Evolutionary conservation across 2,113 vertebrate genomes (phyloP).

Genomic region (Apteryx owenii): DNA sequence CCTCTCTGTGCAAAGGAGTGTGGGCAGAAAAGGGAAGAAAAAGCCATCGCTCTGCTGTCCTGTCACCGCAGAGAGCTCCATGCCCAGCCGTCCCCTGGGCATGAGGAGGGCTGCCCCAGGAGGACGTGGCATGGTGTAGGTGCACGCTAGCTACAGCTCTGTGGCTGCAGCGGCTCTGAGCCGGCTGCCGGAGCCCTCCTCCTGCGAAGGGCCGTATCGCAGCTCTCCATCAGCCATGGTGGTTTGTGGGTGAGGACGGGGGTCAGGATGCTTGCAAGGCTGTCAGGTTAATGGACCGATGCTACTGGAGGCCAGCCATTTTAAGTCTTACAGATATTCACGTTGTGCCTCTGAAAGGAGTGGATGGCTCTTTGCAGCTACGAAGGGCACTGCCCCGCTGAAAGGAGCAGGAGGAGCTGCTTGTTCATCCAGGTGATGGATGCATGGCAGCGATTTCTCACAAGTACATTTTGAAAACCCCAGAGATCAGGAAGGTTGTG

Average conservation of each 20-base stretch:
- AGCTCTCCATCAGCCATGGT: fast-evolving
- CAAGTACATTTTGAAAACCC: background rate
- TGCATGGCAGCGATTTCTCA: fast-evolving
- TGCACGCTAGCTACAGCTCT: background rate
- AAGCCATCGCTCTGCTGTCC: background rate
- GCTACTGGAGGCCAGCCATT: background rate
- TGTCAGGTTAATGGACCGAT: background rate
- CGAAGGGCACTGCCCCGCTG: background rate
- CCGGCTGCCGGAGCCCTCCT: background rate
- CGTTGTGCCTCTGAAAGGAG: fast-evolving
- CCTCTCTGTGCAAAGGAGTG: no score
- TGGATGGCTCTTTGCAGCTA: fast-evolving
- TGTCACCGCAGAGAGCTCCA: background rate
- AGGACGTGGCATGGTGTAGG: background rate
- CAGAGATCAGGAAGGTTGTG: background rate
- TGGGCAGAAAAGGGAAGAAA: no score
- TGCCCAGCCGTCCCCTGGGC: background rate
- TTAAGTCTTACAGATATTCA: fast-evolving
- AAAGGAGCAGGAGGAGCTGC: background rate
- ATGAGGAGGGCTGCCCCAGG: background rate
- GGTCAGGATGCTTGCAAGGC: background rate
- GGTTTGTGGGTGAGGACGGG: fast-evolving
- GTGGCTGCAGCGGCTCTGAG: background rate
- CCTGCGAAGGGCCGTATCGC: background rate
- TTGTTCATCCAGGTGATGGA: background rate